Base-by-base conservation (phyloP, 2,888 invertebrate species). In the Cylindroiulus punctatus region DNA sequence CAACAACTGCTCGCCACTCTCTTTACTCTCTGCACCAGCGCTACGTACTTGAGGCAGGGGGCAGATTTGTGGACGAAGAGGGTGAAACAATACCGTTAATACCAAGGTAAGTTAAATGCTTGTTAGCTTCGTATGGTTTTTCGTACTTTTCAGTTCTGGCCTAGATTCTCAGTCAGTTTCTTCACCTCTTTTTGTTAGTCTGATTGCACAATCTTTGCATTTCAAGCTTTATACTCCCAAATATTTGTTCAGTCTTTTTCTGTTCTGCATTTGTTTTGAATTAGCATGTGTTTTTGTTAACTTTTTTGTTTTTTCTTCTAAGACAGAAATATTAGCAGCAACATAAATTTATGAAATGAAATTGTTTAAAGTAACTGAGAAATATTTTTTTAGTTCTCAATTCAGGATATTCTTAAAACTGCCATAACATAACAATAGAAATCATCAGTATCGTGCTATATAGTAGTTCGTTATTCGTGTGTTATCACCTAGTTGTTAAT, bases 1-100 rank as follows among this genome's bases (percentile, higher is more conserved):
- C 99, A 0, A 94, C 94, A 0, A 98, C 98, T 0, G 96, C 97
- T 1, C 93, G 94, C 85, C 93, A 94, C 47, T 96, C 97, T 89
- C 91, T 98, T 14, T 93, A 95, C 88, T 91, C 93, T 52, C 92
- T 97, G 36, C 97, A 97, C 90, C 94, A 94, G 89, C 94, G 94
- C 88, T 97, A 95, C 90, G 93, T 98, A 5, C 92, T 95, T 89
- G 92, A 94, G 87, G 96, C 97, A 0, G 98, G 98, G 0, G 98
- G 96, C 0, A 92, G 92, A 65, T 93, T 96, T 19, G 90, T 91
- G 14, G 91, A 91, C 84, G 90, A 90, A 42, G 90, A 91, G 87
- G 92, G 92, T 42, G 88, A 88, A 22, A 88, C 89, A 2, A 90
- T 92, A 83, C 91, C 92, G 7, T 90, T 91, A 84, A 91, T 91